Conservation (phyloP, 2,113 vertebrate genomes). For the Apaloderma vittatum region DNA sequence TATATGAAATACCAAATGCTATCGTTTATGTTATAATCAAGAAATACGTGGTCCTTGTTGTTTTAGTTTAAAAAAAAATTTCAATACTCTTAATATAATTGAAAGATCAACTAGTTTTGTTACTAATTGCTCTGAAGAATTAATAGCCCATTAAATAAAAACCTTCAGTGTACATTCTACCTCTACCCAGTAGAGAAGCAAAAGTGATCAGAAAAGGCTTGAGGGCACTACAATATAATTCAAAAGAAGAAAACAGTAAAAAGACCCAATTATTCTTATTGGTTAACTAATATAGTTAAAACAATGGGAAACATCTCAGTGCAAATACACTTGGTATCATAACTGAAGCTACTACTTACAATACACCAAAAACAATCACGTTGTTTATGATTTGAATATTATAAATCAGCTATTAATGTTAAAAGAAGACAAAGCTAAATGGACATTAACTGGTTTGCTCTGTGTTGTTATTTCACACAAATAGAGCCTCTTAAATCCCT, state of each 20-base stretch:
- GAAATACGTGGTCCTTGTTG: not conserved
- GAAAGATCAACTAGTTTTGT: not conserved
- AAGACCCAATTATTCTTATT: not conserved
- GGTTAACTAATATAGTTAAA: not conserved
- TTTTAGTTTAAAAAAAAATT: not conserved
- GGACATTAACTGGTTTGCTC: not conserved
- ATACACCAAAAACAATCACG: not conserved
- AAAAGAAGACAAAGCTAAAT: not conserved
- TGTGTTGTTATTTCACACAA: not conserved
- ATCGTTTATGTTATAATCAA: not conserved
- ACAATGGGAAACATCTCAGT: not conserved
- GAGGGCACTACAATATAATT: not conserved
- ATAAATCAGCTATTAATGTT: not conserved
- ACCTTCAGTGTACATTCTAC: not conserved
- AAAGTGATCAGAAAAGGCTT: not conserved
- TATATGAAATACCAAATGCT: not conserved
- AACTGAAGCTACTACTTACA: not conserved
- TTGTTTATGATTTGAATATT: not conserved
- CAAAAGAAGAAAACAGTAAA: not conserved
- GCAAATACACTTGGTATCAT: not conserved
- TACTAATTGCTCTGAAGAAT: conserved; percentile 5
- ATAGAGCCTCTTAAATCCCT: not conserved
- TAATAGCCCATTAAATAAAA: not conserved
- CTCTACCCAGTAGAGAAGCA: not conserved
- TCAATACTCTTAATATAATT: not conserved